phyloP scores from a whole-genome alignment of 1,140 invertebrate genomes.

The Zaprionus ghesquierei region DNA sequence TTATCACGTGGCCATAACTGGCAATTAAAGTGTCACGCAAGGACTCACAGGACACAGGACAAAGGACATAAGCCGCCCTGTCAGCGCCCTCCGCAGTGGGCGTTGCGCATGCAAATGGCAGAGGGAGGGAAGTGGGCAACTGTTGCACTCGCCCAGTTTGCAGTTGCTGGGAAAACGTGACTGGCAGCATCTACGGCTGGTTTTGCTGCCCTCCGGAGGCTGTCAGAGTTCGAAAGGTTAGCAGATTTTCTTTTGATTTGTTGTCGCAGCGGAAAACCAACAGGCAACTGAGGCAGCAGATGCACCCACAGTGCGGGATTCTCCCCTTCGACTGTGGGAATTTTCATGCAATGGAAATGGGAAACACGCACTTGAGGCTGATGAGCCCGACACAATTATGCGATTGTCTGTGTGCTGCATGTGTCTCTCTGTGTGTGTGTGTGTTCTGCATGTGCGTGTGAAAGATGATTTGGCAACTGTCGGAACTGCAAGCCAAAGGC shows the following conservation, averaged over 20 bases:
- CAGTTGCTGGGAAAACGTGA: constrained; percentile 11
- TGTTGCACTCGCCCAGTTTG: not conserved
- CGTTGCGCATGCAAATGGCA: not conserved
- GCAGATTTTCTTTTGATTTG: constrained; percentile 25
- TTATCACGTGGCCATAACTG: not conserved
- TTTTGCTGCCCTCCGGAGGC: not conserved
- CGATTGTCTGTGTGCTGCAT: not conserved
- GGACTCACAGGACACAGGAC: constrained; percentile 14
- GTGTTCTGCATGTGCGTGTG: constrained; percentile 41
- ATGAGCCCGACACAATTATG: constrained; percentile 13
- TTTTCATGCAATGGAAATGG: constrained; percentile 30
- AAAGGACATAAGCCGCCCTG: not conserved
- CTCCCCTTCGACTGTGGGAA: constrained; percentile 44
- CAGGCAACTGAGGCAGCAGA: constrained; percentile 4
- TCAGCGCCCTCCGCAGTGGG: constrained; percentile 1
- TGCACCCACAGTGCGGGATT: constrained; percentile 12
- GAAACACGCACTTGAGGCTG: constrained; percentile 56
- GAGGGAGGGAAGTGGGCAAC: not conserved
- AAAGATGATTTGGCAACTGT: constrained; percentile 54
- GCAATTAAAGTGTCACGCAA: constrained; percentile 28
- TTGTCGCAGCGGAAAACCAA: constrained; percentile 24
- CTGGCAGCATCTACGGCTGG: constrained; percentile 6
- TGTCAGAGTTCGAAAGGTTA: constrained; percentile 27
- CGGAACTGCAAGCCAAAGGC: constrained; percentile 8
- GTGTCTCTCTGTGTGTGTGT: constrained; percentile 8